Conservation (phyloP, 1,140 invertebrate genomes). For the Leptonema lineaticorne region DNA sequence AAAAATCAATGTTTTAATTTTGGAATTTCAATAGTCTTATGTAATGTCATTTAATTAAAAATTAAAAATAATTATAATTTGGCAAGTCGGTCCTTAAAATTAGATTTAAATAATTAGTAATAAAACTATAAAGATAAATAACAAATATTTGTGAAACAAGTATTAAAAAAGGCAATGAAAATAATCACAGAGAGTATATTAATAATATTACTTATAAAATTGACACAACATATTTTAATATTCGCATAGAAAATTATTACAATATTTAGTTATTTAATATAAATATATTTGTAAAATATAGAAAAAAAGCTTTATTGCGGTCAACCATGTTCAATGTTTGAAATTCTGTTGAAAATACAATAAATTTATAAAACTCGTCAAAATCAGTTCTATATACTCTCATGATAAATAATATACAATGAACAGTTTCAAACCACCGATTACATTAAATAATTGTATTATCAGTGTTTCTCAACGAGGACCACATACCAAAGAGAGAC, state of each 20-base stretch:
- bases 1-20: no score
- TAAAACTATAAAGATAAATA: conserved; percentile 1
- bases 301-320: no score
- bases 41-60: not conserved
- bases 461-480: no score
- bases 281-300: no score
- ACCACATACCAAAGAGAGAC: no score
- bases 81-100: conserved; percentile 14
- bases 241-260: not conserved
- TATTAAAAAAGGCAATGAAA: conserved; percentile 1
- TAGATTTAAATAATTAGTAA: not conserved
- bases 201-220: not conserved
- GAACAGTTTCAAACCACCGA: conserved; percentile 16
- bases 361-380: not conserved
- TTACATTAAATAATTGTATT: not conserved
- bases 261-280: no score
- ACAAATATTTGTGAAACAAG: not conserved
- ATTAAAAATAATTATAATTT: not conserved
- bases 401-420: not conserved
- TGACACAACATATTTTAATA: not conserved
- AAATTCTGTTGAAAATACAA: no score
- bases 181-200: conserved; percentile 7
- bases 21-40: no score
- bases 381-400: conserved; percentile 16
- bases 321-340: no score